phyloP scores from a whole-genome alignment of 2,888 invertebrate species.

The Idaea straminata region DNA sequence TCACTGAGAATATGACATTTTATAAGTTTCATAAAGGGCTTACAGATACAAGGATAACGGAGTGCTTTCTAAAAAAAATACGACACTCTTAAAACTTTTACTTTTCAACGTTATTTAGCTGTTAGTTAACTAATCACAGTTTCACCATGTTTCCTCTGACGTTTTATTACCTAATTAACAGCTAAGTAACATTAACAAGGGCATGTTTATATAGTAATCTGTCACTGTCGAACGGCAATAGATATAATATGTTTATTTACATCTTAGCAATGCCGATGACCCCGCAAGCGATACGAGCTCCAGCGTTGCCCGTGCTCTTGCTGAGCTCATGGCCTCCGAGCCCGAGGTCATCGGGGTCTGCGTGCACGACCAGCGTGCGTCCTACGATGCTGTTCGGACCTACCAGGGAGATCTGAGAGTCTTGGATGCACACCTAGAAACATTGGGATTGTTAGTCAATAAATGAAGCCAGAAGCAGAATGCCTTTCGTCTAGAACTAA shows the following conservation, averaged over 20 bases:
- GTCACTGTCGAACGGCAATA: background rate
- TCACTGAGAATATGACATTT: too few relatives aligned
- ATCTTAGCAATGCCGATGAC: constrained; percentile 86
- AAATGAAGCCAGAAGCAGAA: background rate
- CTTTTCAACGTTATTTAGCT: too few relatives aligned
- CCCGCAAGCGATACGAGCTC: constrained; percentile 93
- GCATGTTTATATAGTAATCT: background rate
- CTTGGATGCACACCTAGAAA: constrained; percentile 64
- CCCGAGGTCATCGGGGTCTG: constrained; percentile 96
- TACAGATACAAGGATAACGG: too few relatives aligned
- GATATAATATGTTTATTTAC: constrained; percentile 20
- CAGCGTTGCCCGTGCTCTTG: constrained; percentile 96
- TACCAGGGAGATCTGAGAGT: constrained; percentile 58
- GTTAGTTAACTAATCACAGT: too few relatives aligned
- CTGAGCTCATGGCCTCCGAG: constrained; percentile 95
- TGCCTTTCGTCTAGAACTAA: too few relatives aligned
- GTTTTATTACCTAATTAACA: too few relatives aligned
- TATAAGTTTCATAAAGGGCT: too few relatives aligned
- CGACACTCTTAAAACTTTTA: too few relatives aligned
- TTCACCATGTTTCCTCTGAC: too few relatives aligned
- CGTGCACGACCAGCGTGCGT: constrained; percentile 93
- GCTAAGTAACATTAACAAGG: background rate
- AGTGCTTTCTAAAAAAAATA: too few relatives aligned
- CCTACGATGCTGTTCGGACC: constrained; percentile 90
- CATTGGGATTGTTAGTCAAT: constrained; percentile 7